Evolutionary conservation across 92 coral and sea anemone species (phyloP), one percentile per base, ranked within the genome.

Genomic region (Parazoanthus atlanticus): DNA sequence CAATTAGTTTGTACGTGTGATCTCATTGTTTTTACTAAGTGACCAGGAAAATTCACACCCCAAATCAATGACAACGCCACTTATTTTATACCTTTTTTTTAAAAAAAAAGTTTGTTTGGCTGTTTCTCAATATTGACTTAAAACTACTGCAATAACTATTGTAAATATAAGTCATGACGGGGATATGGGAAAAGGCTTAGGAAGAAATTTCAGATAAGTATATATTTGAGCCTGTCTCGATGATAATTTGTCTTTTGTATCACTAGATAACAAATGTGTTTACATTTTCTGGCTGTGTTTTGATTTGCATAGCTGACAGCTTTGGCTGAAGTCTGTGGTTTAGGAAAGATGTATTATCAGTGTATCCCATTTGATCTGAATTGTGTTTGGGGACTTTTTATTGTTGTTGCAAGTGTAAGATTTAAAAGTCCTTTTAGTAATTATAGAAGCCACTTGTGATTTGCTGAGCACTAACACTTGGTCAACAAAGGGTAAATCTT

Each of bases 401-500:
- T 84, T 84, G 87, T 84, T 84, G 31, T 46, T n/a, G 41, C 19
- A 46, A 84, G 87, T 70, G 78, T 70, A 84, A 46, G 36, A 43
- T 84, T 61, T 85, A 88, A 89, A 90, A 88, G 90, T 89, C 89
- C 74, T 91, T 91, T 81, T 74, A 86, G 89, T 85, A 93, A 91
- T 93, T 91, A 90, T 56, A 38, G 76, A 80, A 67, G 54, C 77
- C 80, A 46, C 79, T 61, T 91, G 88, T 89, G 95, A 94, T 93
- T 94, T 90, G 98, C 85, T 74, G 86, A 94, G 82, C 74, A 33
- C 82, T 80, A 93, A 91, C 88, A 80, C 91, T 91, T 49, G 78
- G 89, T 91, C 93, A 93, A 94, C 93, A 93, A 30, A 30, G 83
- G 90, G 77, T 56, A 88, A 95, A 91, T 86, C 93, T 88, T 93